Conservation (phyloP, 2,888 invertebrate genomes). For the Steinernema scapterisci region DNA sequence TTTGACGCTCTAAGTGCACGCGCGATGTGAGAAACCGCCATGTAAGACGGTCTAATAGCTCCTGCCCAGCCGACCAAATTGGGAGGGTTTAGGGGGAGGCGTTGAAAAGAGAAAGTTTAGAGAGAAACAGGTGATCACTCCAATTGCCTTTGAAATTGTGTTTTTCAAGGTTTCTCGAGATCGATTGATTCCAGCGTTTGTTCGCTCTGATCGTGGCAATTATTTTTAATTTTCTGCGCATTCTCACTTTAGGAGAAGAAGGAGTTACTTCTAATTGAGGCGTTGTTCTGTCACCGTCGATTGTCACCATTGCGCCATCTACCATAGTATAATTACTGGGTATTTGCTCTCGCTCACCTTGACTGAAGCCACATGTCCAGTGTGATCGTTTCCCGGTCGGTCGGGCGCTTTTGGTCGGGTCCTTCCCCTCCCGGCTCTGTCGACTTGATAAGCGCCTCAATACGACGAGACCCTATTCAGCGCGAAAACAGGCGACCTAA, state of each 20-base stretch:
- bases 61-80: conserved; percentile 7
- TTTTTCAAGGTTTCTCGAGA: neutral
- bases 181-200: neutral
- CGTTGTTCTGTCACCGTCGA: conserved; percentile 12
- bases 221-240: conserved; percentile 27
- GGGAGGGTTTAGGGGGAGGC: neutral
- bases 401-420: neutral
- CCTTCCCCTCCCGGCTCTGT: no score
- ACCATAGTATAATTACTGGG: conserved; percentile 17
- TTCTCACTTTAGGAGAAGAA: neutral
- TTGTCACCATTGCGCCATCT: conserved; percentile 27
- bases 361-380: neutral
- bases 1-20: neutral
- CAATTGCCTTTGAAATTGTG: neutral
- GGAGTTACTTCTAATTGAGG: conserved; percentile 24
- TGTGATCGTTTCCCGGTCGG: conserved; percentile 15
- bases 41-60: conserved; percentile 12
- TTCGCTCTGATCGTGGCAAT: conserved; percentile 8
- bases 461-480: neutral
- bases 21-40: no score
- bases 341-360: conserved; percentile 18
- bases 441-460: neutral
- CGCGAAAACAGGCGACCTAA: neutral
- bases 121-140: neutral
- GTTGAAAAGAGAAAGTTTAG: neutral